A percentile compares a stretch with the other conserved stretches of the same genome.
These are phyloP conservation scores for Jordanella pulchra DNA, from an alignment of 2,797 vertebrate genomes.

Conservation along the genomic window DNA sequence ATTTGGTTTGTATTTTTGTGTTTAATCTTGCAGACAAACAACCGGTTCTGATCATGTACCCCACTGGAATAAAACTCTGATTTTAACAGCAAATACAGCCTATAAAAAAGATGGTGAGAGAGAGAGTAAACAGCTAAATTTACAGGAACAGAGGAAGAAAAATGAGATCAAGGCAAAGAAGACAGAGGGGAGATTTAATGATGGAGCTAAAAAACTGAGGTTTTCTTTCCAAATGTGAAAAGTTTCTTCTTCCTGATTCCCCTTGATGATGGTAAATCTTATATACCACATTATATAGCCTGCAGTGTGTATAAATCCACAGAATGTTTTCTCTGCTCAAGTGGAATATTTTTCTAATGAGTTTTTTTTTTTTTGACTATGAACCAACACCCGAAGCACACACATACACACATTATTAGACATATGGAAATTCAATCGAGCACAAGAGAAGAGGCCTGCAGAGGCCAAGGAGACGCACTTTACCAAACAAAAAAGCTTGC, in stretches of 20 bases:
- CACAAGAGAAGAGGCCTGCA: conserved; percentile 22
- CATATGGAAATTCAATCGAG: conserved; percentile 61
- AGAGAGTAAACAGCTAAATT: conserved; percentile 12
- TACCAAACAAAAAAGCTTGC: conserved; percentile 3
- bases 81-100: not conserved
- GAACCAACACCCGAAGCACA: conserved; percentile 21
- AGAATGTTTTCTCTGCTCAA: conserved; percentile 61
- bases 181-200: conserved; percentile 43
- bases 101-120: not conserved
- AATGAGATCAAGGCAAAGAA: conserved; percentile 20
- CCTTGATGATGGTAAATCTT: conserved; percentile 53
- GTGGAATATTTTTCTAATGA: conserved; percentile 65
- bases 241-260: conserved; percentile 56
- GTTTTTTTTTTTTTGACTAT: conserved; percentile 46
- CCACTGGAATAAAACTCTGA: not conserved
- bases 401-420: conserved; percentile 13
- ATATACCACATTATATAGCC: conserved; percentile 24
- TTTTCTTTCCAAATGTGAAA: conserved; percentile 62
- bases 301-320: conserved; percentile 45
- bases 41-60: conserved; percentile 9
- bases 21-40: conserved; percentile 13
- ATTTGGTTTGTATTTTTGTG: not conserved
- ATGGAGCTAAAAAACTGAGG: conserved; percentile 15
- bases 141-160: conserved; percentile 32
- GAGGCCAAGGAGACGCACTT: conserved; percentile 30